Conservation (phyloP, 1,140 invertebrate genomes). For the Halyomorpha halys region DNA sequence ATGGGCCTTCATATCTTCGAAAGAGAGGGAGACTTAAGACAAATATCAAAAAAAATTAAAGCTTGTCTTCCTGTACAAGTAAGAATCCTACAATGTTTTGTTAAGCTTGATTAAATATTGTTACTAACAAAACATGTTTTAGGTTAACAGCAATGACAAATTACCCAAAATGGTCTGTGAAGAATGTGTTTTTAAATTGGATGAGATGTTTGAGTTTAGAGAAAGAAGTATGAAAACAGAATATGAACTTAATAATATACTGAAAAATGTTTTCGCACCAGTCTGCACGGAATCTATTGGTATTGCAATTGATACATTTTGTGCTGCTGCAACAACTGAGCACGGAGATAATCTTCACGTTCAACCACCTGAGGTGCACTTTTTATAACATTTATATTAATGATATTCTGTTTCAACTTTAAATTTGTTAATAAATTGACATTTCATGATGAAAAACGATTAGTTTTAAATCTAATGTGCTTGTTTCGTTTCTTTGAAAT, state of each 20-base stretch:
- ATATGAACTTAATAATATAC: conserved; percentile 26
- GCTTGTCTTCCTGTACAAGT: conserved; percentile 49
- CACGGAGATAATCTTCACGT: conserved; percentile 8
- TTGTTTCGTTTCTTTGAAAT: no score
- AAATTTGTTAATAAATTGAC: no score
- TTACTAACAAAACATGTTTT: conserved; percentile 21
- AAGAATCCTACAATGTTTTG: conserved; percentile 26
- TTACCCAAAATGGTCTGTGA: conserved; percentile 50
- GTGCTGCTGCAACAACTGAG: conserved; percentile 3
- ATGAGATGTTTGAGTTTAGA: conserved; percentile 47
- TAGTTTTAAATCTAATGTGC: no score
- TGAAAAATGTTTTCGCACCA: conserved; percentile 25
- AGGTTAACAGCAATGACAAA: conserved; percentile 46
- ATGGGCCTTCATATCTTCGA: conserved; percentile 49
- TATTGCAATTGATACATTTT: conserved; percentile 12
- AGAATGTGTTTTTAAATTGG: conserved; percentile 47
- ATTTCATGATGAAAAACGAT: no score
- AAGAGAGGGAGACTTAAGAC: conserved; percentile 42
- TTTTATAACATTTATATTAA: no score
- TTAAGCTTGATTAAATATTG: conserved; percentile 19
- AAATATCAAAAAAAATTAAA: conserved; percentile 49
- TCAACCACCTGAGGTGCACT: not conserved
- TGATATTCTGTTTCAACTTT: no score
- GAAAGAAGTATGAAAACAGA: conserved; percentile 47
- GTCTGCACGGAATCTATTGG: conserved; percentile 6